phyloP scores from a whole-genome alignment of 2,888 invertebrate species.

The Drosophila subquinaria region DNA sequence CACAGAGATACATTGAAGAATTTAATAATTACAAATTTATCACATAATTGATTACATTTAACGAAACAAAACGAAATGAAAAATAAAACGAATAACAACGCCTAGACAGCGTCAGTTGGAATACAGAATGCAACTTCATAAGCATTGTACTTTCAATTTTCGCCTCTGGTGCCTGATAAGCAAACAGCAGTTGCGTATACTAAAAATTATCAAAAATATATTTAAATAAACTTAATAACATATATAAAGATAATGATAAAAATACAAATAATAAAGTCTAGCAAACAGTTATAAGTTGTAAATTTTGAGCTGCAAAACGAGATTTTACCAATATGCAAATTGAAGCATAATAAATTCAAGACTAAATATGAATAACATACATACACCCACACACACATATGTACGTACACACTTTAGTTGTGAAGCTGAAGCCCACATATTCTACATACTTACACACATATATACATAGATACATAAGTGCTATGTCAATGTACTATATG shows the following conservation, averaged over 20 bases:
- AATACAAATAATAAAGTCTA: slow-evolving; percentile 31
- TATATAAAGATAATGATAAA: slow-evolving; percentile 17
- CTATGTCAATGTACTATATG: slow-evolving; percentile 43
- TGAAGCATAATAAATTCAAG: slow-evolving; percentile 67
- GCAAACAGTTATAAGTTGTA: slow-evolving; percentile 68
- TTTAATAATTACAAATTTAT: slow-evolving; percentile 62
- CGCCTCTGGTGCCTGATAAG: slow-evolving; percentile 18
- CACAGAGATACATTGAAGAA: slow-evolving; percentile 64
- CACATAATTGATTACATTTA: slow-evolving; percentile 46
- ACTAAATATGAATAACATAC: slow-evolving; percentile 60
- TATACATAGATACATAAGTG: slow-evolving; percentile 15
- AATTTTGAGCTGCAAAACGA: slow-evolving; percentile 60
- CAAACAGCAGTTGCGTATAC: slow-evolving; percentile 42
- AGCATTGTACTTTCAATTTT: slow-evolving; percentile 25
- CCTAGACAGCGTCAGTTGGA: slow-evolving; percentile 22
- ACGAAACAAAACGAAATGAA: slow-evolving; percentile 5
- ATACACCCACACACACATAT: slow-evolving; percentile 24
- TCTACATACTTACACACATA: slow-evolving; percentile 30
- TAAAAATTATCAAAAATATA: slow-evolving; percentile 23
- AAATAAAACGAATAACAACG: slow-evolving; percentile 3
- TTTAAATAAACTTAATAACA: slow-evolving; percentile 23
- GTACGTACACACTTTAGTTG: slow-evolving; percentile 33
- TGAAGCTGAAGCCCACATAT: slow-evolving; percentile 35
- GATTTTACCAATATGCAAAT: slow-evolving; percentile 67
- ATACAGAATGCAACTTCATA: slow-evolving; percentile 33